Evolutionary conservation across 2,888 invertebrate species (phyloP).

Genomic region (Athalia rosae): DNA sequence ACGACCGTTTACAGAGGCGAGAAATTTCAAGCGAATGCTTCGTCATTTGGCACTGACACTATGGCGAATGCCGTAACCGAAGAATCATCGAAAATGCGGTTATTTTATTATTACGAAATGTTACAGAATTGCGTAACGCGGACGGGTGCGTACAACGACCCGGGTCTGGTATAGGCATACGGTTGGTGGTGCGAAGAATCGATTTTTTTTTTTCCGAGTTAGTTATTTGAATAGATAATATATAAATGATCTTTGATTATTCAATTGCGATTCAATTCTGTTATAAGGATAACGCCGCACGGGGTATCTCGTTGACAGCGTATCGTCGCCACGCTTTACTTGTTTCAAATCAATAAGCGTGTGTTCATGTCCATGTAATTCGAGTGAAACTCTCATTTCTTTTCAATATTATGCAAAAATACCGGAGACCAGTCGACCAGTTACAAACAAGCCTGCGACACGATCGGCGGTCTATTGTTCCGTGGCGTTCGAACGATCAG

Average conservation of each 20-base stretch:
- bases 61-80: constrained; percentile 10
- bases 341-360: constrained; percentile 67
- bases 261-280: constrained; percentile 20
- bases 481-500: constrained; percentile 55
- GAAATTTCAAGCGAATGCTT: background rate
- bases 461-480: constrained; percentile 58
- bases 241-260: constrained; percentile 29
- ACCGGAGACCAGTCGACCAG: constrained; percentile 27
- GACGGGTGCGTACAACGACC: background rate
- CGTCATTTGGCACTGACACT: background rate
- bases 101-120: constrained; percentile 11
- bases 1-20: constrained; percentile 4
- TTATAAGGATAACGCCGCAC: constrained; percentile 1
- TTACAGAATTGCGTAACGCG: constrained; percentile 4
- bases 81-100: constrained; percentile 23
- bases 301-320: constrained; percentile 42
- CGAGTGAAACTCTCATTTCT: constrained; percentile 68
- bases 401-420: constrained; percentile 71
- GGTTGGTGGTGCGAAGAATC: constrained; percentile 35
- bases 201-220: constrained; percentile 5
- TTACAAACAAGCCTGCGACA: constrained; percentile 7
- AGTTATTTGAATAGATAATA: too few species aligned
- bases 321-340: constrained; percentile 68
- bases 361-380: constrained; percentile 62
- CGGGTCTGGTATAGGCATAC: background rate